These are phyloP conservation scores for Bursaphelenchus mucronatus DNA, from an alignment of 1,140 invertebrate genomes.

Conservation along the genomic window DNA sequence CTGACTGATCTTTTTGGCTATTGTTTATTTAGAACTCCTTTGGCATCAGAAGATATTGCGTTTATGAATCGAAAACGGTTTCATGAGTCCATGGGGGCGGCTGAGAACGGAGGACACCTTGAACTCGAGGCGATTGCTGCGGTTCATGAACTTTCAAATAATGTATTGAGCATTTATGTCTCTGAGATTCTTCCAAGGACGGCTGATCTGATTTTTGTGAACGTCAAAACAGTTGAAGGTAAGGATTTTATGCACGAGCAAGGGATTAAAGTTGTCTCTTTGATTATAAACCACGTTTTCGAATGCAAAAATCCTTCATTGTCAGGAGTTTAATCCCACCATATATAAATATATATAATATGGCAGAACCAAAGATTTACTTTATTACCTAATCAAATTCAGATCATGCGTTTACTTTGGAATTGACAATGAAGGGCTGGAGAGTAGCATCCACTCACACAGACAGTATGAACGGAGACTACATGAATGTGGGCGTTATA, in stretches of 20 bases:
- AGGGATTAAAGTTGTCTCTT: background rate
- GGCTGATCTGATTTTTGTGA: constrained; percentile 57
- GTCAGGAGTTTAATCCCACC: no score
- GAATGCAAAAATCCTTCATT: no score
- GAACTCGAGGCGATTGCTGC: constrained; percentile 60
- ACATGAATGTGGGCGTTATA: constrained; percentile 37
- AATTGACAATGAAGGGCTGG: constrained; percentile 60
- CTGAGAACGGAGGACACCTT: constrained; percentile 39
- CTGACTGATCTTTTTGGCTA: no score
- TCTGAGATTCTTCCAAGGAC: constrained; percentile 58
- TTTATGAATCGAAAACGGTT: no score
- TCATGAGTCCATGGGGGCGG: no score
- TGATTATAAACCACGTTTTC: no score
- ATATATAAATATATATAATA: background rate
- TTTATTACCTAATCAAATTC: constrained; percentile 25
- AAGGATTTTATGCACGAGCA: background rate
- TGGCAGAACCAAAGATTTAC: background rate
- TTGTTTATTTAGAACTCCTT: no score
- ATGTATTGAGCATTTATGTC: constrained; percentile 48
- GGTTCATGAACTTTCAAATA: constrained; percentile 47
- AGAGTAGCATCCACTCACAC: constrained; percentile 51
- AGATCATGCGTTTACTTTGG: constrained; percentile 55
- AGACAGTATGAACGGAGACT: constrained; percentile 59
- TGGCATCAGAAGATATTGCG: no score
- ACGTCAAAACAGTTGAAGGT: constrained; percentile 58